Percentiles rank a stretch among this genome's conserved stretches.
Conservation (phyloP, 1,140 invertebrate species). For the Phthorimaea operculella region DNA sequence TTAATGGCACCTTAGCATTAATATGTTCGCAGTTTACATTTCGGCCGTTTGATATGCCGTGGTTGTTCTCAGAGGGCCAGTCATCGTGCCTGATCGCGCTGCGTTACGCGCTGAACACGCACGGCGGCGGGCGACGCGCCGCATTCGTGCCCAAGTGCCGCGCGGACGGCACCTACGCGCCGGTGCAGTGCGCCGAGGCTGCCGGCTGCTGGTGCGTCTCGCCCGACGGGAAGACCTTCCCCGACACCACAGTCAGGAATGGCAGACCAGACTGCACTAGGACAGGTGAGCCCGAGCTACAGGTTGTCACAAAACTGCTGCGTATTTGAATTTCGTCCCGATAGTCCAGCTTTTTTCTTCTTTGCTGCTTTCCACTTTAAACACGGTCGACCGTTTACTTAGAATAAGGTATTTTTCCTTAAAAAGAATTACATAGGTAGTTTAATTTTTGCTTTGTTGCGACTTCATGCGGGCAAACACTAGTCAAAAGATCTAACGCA, state of each 20-base stretch:
- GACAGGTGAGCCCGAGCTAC: slow-evolving; percentile 51
- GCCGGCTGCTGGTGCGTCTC: slow-evolving; percentile 85
- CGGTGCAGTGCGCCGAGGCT: slow-evolving; percentile 83
- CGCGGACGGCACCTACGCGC: slow-evolving; percentile 82
- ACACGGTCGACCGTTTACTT: too few relatives aligned
- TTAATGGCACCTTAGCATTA: too few relatives aligned
- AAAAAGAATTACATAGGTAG: too few relatives aligned
- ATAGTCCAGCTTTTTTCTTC: too few relatives aligned
- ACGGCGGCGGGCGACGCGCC: slow-evolving; percentile 30
- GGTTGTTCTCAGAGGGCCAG: slow-evolving; percentile 37
- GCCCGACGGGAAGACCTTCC: slow-evolving; percentile 79
- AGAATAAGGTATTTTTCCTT: too few relatives aligned
- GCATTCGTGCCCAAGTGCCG: slow-evolving; percentile 77
- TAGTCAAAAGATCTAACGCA: too few relatives aligned
- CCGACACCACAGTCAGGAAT: slow-evolving; percentile 77
- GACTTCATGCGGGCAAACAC: too few relatives aligned
- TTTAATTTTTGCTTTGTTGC: too few relatives aligned
- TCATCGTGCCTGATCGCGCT: slow-evolving; percentile 45
- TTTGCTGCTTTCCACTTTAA: too few relatives aligned
- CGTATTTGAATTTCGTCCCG: too few relatives aligned
- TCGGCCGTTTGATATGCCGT: background rate
- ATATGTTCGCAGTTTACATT: too few relatives aligned
- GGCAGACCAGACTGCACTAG: slow-evolving; percentile 75
- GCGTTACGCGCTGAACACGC: slow-evolving; percentile 49
- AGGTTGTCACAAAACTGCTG: too few relatives aligned